A percentile compares a stretch with the other conserved stretches of the same genome.
phyloP scores from a whole-genome alignment of 2,113 vertebrate genomes.

The Zosterops japonicus region DNA sequence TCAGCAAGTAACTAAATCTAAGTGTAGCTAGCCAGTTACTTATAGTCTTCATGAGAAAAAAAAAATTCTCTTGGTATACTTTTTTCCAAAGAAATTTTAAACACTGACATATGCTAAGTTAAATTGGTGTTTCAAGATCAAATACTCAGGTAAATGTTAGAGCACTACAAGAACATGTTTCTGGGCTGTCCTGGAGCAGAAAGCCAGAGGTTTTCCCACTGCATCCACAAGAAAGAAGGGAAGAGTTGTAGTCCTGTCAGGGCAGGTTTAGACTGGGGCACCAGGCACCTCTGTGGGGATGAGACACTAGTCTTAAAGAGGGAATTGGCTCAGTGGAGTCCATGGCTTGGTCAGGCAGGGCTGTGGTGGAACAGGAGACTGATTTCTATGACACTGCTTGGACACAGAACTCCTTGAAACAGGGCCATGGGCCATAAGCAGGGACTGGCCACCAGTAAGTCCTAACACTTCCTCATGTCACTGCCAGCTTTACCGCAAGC shows the following conservation, averaged over 20 bases:
- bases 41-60: not conserved
- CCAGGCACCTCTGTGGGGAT: not conserved
- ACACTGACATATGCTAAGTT: not conserved
- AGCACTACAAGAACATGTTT: accelerated
- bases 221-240: not conserved
- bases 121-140: not conserved
- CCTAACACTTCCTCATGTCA: not conserved
- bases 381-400: not conserved
- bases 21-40: not conserved
- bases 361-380: not conserved
- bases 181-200: not conserved
- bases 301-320: not conserved
- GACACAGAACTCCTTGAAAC: not conserved
- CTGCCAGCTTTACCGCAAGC: not conserved
- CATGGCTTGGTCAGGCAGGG: not conserved
- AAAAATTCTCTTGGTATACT: not conserved
- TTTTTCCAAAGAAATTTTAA: not conserved
- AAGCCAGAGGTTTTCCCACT: not conserved
- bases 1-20: not conserved
- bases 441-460: not conserved
- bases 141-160: not conserved
- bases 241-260: accelerated
- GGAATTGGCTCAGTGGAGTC: not conserved
- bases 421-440: not conserved
- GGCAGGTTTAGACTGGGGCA: not conserved